phyloP scores from a whole-genome alignment of 2,797 vertebrate species.

The Pogoniulus pusillus region DNA sequence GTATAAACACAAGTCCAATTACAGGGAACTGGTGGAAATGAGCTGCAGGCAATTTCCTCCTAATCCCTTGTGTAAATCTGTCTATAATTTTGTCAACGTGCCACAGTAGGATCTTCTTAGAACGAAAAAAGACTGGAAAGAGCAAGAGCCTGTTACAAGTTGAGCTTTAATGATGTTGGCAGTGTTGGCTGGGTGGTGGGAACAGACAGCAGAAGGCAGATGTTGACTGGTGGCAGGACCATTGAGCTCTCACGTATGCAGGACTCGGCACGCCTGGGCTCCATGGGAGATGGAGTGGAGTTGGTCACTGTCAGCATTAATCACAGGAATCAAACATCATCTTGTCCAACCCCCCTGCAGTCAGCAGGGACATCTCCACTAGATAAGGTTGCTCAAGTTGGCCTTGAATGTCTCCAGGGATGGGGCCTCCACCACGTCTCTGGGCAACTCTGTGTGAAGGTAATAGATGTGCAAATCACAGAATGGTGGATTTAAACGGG shows the following conservation, averaged over 20 bases:
- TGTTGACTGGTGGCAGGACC: background rate
- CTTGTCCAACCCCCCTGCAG: too few species aligned
- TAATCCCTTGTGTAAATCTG: slow-evolving; percentile 56
- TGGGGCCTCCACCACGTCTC: too few species aligned
- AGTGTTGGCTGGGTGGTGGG: background rate
- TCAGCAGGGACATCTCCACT: too few species aligned
- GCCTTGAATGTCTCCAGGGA: too few species aligned
- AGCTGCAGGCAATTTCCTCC: slow-evolving; percentile 64
- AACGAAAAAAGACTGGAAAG: slow-evolving; percentile 2
- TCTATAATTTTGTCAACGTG: slow-evolving; percentile 53
- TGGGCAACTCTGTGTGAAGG: too few species aligned
- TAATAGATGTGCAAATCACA: too few species aligned
- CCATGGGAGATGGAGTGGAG: accelerated
- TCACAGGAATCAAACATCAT: background rate
- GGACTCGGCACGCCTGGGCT: background rate
- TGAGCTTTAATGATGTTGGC: background rate
- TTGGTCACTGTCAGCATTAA: background rate
- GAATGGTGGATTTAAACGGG: background rate
- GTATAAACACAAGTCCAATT: slow-evolving; percentile 49
- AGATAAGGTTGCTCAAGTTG: too few species aligned
- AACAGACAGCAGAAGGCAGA: background rate
- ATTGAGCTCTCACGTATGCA: accelerated
- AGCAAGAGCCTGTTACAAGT: background rate
- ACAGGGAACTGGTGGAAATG: slow-evolving; percentile 26
- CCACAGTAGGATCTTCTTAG: slow-evolving; percentile 18